Evolutionary conservation across 2,113 vertebrate species (phyloP), one percentile per base, ranked within the genome.

Genomic region (Peromyscus leucopus): DNA sequence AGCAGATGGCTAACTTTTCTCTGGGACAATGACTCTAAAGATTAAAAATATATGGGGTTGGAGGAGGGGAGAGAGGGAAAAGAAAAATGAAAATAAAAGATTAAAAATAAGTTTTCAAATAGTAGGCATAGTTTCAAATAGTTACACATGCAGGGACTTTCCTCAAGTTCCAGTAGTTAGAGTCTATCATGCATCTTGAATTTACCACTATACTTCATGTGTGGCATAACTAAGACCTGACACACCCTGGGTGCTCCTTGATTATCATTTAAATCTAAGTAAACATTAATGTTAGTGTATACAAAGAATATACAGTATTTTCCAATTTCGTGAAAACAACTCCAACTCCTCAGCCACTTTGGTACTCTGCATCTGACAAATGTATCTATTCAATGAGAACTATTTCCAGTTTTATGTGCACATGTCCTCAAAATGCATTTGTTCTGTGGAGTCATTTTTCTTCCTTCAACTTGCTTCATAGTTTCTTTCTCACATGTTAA

Each of bases 281-380:
- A 94, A 85, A 79, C 65, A 24, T 24, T 92, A 72, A 71, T 21
- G 2, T 59, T 93, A 17, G 65, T 82, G 19, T 46, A 61, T 63
- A 78, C 78, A 96, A 57, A 80, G 57, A 74, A 93, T 89, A 9
- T 76, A 39, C 3, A 92, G 24, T 46, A 21, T 3, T 91, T 93
- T 1, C 7, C 63, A 92, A 72, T 87, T 94, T 51, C 28, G 61
- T 83, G 46, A 90, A 57, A 91, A 13, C 83, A 80, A 76, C 91
- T 78, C 3, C 51, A 72, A 87, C 33, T 94, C 28, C 59, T 95
- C 72, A 96, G 42, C 17, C 31, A 94, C 33, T 55, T 96, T 42
- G 63, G 19, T 63, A 13, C 39, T 91, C 90, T 79, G 46, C 48
- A 84, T 97, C 31, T 95, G 65, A n/a, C 85, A 94, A 94, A 82